Percentiles rank a stretch among this genome's conserved stretches.
Conservation (phyloP, 2,888 invertebrate species). For the Brenthis hecate region DNA sequence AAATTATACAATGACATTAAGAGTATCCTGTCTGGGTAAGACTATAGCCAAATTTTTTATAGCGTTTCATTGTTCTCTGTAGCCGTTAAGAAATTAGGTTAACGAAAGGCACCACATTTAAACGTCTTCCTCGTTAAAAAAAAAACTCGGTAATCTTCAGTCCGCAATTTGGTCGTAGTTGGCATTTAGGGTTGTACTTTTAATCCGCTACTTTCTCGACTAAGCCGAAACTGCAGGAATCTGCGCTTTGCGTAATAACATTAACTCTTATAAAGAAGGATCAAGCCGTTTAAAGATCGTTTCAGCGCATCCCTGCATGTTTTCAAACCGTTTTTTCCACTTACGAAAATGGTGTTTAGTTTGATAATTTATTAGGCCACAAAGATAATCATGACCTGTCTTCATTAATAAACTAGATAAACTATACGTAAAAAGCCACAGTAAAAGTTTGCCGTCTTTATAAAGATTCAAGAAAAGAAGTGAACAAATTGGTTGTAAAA, state of each 20-base stretch:
- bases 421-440: too few relatives aligned
- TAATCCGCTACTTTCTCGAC: slow-evolving; percentile 39
- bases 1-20: too few relatives aligned
- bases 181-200: slow-evolving; percentile 46
- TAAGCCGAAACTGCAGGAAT: slow-evolving; percentile 46
- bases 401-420: too few relatives aligned
- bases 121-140: slow-evolving; percentile 39
- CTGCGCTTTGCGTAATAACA: slow-evolving; percentile 57
- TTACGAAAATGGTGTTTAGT: not conserved
- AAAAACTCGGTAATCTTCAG: slow-evolving; percentile 41
- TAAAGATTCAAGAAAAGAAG: too few relatives aligned
- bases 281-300: slow-evolving; percentile 43
- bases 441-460: too few relatives aligned
- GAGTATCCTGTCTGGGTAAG: too few relatives aligned
- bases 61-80: slow-evolving; percentile 27
- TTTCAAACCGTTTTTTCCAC: slow-evolving; percentile 11
- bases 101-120: slow-evolving; percentile 37
- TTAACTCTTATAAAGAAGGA: slow-evolving; percentile 67
- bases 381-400: too few relatives aligned
- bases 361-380: too few relatives aligned
- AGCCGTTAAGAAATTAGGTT: slow-evolving; percentile 33
- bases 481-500: too few relatives aligned
- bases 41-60: not conserved
- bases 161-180: slow-evolving; percentile 43
- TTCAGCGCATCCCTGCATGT: slow-evolving; percentile 28